Evolutionary conservation across 2,113 vertebrate genomes (phyloP).

Genomic region (Prinia subflava): DNA sequence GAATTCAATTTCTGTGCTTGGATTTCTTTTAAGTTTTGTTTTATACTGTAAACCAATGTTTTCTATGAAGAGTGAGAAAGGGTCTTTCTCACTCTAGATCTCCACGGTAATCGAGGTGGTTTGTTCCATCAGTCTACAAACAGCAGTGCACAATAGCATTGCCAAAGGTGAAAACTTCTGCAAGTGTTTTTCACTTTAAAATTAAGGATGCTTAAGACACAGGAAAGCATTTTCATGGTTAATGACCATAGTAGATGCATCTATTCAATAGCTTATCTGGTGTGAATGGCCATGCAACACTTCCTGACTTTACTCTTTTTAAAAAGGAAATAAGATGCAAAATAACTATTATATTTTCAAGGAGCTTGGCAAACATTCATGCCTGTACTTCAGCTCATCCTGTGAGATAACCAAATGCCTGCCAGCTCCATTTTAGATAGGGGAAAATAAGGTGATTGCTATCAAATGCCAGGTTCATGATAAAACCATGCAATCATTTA

Average conservation of each 20-base stretch:
- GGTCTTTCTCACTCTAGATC: neutral
- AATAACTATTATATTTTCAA: slow-evolving; percentile 31
- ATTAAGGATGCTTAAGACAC: neutral
- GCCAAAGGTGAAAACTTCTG: neutral
- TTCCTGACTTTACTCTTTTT: neutral
- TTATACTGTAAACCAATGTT: neutral
- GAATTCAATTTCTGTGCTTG: neutral
- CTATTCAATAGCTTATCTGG: slow-evolving; percentile 28
- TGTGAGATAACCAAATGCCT: neutral
- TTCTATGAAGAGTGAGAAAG: neutral
- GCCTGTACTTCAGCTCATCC: neutral
- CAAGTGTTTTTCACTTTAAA: neutral
- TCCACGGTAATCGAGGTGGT: neutral
- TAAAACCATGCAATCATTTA: neutral
- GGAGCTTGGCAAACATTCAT: neutral
- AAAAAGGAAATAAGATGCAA: slow-evolving; percentile 36
- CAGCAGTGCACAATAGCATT: neutral
- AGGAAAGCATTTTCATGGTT: neutral
- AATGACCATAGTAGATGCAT: neutral
- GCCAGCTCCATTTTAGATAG: neutral
- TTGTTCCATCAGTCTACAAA: neutral
- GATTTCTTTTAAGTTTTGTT: neutral
- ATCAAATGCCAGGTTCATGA: neutral
- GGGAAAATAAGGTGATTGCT: neutral
- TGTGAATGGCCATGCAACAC: neutral